phyloP scores from a whole-genome alignment of 1,140 invertebrate genomes.

The Panonychus citri region DNA sequence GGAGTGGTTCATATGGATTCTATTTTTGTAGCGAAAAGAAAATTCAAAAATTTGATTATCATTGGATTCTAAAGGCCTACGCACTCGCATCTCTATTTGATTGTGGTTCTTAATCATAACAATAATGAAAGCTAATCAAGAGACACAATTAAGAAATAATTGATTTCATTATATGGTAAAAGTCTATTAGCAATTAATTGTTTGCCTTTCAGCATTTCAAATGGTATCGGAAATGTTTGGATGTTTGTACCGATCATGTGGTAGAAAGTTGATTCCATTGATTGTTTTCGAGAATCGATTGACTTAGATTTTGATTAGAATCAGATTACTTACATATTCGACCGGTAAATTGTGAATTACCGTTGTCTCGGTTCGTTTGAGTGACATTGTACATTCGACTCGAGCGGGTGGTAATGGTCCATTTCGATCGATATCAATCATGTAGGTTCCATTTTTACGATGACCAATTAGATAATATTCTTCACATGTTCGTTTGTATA shows the following conservation, averaged over 20 bases:
- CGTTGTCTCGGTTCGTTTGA: constrained; percentile 55
- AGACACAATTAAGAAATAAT: too few species aligned
- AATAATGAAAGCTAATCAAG: too few species aligned
- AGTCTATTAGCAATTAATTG: too few species aligned
- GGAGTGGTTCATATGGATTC: too few species aligned
- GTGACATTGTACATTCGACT: constrained; percentile 71
- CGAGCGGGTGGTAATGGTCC: constrained; percentile 66
- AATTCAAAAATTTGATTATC: not conserved
- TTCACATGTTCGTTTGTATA: constrained; percentile 69
- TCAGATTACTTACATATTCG: constrained; percentile 33
- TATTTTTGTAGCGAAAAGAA: not conserved
- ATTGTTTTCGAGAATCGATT: too few species aligned
- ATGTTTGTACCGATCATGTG: too few species aligned
- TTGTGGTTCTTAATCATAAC: too few species aligned
- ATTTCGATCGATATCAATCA: constrained; percentile 71
- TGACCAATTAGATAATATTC: constrained; percentile 59
- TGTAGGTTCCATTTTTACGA: constrained; percentile 65
- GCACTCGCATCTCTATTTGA: too few species aligned
- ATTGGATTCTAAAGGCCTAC: too few species aligned
- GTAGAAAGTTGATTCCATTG: too few species aligned
- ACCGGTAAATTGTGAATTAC: constrained; percentile 76
- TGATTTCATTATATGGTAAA: too few species aligned
- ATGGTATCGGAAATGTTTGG: not conserved
- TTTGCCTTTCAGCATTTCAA: not conserved
- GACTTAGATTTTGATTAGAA: not conserved